phyloP scores from a whole-genome alignment of 2,888 invertebrate species.

The Odontomyia ornata region DNA sequence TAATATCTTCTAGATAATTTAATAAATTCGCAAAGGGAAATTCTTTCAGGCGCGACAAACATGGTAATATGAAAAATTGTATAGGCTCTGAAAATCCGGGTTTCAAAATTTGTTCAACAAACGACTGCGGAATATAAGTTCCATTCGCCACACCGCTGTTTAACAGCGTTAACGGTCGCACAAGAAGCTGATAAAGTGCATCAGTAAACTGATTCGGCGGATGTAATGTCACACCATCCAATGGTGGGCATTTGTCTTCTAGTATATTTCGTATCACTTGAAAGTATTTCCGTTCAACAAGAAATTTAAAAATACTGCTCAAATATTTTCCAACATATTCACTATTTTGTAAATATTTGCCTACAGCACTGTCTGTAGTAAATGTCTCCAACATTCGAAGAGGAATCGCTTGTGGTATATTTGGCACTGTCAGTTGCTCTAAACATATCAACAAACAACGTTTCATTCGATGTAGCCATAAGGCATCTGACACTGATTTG shows the following conservation, averaged over 20 bases:
- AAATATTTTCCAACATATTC: conserved; percentile 58
- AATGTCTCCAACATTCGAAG: conserved; percentile 82
- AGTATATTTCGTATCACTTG: conserved; percentile 74
- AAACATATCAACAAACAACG: conserved; percentile 61
- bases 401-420: conserved; percentile 71
- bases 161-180: conserved; percentile 75
- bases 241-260: conserved; percentile 74
- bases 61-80: conserved; percentile 76
- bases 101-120: conserved; percentile 74
- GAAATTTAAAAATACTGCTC: conserved; percentile 59
- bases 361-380: conserved; percentile 67
- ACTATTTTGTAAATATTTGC: conserved; percentile 60
- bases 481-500: conserved; percentile 57
- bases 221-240: conserved; percentile 72
- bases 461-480: conserved; percentile 62
- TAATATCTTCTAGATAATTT: conserved; percentile 63
- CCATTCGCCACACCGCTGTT: conserved; percentile 52
- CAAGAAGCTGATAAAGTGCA: conserved; percentile 78
- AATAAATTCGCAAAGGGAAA: conserved; percentile 69
- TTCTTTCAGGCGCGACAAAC: conserved; percentile 66
- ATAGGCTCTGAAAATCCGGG: conserved; percentile 74
- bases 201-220: conserved; percentile 79
- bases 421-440: conserved; percentile 59
- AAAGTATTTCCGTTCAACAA: conserved; percentile 70
- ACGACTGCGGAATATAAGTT: conserved; percentile 58